Base-by-base conservation (phyloP, 2,113 vertebrate species). In the Gasterosteus nipponicus region DNA sequence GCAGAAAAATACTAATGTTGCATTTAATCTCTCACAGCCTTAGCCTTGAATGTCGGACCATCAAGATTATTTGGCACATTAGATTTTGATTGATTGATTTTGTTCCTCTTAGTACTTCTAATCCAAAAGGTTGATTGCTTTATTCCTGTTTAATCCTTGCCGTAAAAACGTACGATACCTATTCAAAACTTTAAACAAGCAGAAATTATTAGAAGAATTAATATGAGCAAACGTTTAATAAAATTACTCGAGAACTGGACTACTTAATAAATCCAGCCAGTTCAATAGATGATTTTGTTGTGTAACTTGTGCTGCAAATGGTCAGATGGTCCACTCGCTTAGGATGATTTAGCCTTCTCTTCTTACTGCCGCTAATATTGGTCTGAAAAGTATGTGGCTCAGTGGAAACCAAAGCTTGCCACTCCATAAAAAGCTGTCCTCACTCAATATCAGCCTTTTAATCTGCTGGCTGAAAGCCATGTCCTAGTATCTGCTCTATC, bases 361-460 rank as follows among this genome's bases (percentile, higher is more conserved):
- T 26, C 22, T 26, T 53, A 47, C 65, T 47, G 29, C 46, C 1
- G 15, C 39, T 70, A 29, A 67, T 74, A 69, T 78, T 66, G 53
- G 19, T 70, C 38, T 75, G 74, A 78, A 18, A 78, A 39, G 62
- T 38, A 22, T 58, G 54, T 46, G 58, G 54, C 64, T 81, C 46
- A 46, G 19, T 10, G 41, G 70, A 67, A 56, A 65, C 44, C 22
- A 56, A n/a, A 64, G 67, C 64, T 31, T 15, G 54, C 54, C 61
- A 49, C 67, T 71, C 41, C 19, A 39, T n/a, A 68, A 46, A 78
- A 54, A 68, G 10, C 5, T 10, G 10, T 62, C 58, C 59, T 16
- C 16, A 18, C 11, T 70, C 41, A 80, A 77, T 58, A 38, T 73
- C 0, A 26, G 1, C n/a, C 22, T 51, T 58, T 75, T 35, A 51